Percentiles rank a stretch among this genome's conserved stretches.
phyloP scores from a whole-genome alignment of 2,797 vertebrate species.

The Muscicapa comitata region DNA sequence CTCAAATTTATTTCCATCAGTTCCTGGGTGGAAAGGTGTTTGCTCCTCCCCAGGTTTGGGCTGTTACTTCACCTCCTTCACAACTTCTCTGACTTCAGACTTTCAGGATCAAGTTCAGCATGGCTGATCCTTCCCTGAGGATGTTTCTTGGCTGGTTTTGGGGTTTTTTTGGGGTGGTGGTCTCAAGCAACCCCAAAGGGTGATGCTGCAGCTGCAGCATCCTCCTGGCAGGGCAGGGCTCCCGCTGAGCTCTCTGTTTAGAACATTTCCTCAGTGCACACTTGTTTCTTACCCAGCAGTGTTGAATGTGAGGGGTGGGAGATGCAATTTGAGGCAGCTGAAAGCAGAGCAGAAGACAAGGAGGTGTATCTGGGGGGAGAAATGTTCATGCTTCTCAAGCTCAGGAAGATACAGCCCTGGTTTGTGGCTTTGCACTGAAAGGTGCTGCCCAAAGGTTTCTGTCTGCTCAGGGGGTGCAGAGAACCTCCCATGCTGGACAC shows the following conservation, averaged over 20 bases:
- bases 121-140: neutral
- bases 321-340: neutral
- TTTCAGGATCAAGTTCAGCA: accelerated
- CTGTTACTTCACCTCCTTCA: neutral
- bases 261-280: accelerated
- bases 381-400: accelerated
- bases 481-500: neutral
- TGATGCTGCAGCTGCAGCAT: neutral
- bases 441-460: neutral
- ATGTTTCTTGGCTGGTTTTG: neutral
- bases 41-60: neutral
- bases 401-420: neutral
- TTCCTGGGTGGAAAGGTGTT: neutral
- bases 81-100: neutral
- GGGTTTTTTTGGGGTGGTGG: neutral
- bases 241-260: neutral
- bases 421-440: neutral
- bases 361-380: neutral
- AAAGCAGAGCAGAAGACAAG: neutral
- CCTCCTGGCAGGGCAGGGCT: accelerated
- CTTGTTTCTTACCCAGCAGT: neutral
- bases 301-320: neutral
- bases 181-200: neutral
- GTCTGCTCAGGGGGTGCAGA: neutral
- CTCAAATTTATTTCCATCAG: accelerated